Base-by-base conservation (phyloP, 2,797 vertebrate species). In the Naso thynnoides region DNA sequence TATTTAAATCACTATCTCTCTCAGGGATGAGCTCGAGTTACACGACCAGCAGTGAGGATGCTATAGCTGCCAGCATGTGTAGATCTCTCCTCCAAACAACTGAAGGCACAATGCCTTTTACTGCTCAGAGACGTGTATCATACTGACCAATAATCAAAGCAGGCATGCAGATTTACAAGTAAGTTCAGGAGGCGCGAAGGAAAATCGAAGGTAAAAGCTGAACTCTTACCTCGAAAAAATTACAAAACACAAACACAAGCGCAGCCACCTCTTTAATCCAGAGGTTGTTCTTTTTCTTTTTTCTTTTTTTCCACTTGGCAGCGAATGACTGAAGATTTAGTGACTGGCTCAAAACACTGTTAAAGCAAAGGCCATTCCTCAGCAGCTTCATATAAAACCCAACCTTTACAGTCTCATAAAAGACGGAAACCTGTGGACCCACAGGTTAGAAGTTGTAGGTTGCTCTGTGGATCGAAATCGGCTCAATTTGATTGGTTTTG, bases 1-100 rank as follows among this genome's bases (percentile, higher is more conserved):
- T 95, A 94, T 81, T 95, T 93, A 94, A 95, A 95, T 91, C 90
- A 89, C 94, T 95, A 94, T 94, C 94, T 96, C 91, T 92, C 86
- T 88, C 86, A 79, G 89, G 94, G 92, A 94, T 89, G 89, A 92
- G 94, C 91, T 95, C 86, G 62, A 86, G 93, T 95, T 95, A 94
- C 94, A 91, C 79, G 81, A 86, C 88, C 88, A 90, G 76, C 77
- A 21, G 77, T 71, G 89, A 90, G 84, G 92, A 93, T 93, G 92
- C 92, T 86, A 78, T 79, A 86, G 89, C 81, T 84, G 86, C 85
- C 79, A 73, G 81, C 14, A 10, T 78, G 87, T 78, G 85, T 78
- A 76, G 79, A 82, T 85, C 76, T 87, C 76, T 55, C 67, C 78
- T 71, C 67, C 72, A 77, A 86, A 91, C 88, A 86, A 83, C 65